Evolutionary conservation across 2,113 vertebrate genomes (phyloP).

Genomic region (Acrocephalus arundinaceus): DNA sequence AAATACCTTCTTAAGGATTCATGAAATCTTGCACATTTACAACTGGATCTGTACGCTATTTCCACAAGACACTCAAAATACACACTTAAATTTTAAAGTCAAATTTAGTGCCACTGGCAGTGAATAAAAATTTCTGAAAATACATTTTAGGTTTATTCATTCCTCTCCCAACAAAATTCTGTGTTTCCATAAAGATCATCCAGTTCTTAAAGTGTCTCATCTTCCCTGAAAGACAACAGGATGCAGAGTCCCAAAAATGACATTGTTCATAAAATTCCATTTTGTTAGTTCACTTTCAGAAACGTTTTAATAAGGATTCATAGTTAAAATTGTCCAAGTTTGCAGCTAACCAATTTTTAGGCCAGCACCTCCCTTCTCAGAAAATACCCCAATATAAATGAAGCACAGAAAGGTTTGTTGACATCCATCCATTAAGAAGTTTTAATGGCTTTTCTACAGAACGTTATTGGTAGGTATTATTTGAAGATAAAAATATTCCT

Average conservation of each 20-base stretch:
- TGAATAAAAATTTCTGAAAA: background rate
- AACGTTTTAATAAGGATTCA: background rate
- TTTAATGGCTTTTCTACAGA: background rate
- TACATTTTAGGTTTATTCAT: background rate
- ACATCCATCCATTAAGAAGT: background rate
- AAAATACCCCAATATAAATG: background rate
- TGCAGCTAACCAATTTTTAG: background rate
- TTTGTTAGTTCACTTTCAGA: background rate
- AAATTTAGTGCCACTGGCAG: background rate
- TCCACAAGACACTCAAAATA: background rate
- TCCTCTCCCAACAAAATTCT: background rate
- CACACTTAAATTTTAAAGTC: background rate
- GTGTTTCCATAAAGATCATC: background rate
- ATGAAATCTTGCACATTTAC: fast-evolving
- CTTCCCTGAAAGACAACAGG: background rate
- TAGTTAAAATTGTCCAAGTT: background rate
- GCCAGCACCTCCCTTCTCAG: background rate
- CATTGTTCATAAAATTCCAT: background rate
- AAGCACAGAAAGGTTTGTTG: background rate
- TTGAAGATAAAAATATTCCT: background rate
- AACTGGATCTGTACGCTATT: fast-evolving
- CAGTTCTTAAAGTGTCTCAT: background rate
- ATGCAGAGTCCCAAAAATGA: background rate
- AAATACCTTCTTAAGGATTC: background rate
- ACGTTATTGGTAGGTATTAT: background rate